These are phyloP conservation scores for Stegophylla sp. DNA, from an alignment of 2,888 invertebrate species.

Conservation along the genomic window DNA sequence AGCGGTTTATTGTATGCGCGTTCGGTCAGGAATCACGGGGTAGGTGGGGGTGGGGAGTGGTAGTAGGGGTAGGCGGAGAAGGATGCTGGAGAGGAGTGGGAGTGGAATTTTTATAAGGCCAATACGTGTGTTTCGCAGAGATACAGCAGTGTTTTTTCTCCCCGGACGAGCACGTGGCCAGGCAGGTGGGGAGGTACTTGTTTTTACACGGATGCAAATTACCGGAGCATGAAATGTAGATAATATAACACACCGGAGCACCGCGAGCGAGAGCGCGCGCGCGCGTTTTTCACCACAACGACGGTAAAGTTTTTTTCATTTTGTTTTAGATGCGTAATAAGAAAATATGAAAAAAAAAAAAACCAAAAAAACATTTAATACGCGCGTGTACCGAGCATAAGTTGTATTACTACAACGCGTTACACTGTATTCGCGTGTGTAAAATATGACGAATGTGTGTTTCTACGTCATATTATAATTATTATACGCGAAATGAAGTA, in stretches of 20 bases:
- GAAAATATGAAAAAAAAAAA: neutral
- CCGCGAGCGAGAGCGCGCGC: too few species aligned
- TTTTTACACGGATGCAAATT: slow-evolving; percentile 48
- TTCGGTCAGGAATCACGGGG: neutral
- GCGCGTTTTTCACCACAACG: slow-evolving; percentile 19
- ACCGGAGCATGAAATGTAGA: slow-evolving; percentile 54
- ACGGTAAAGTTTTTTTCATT: slow-evolving; percentile 34
- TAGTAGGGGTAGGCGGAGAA: neutral
- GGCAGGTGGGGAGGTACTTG: neutral
- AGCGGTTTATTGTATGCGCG: neutral
- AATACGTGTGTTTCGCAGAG: slow-evolving; percentile 45
- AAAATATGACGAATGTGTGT: neutral
- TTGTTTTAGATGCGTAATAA: slow-evolving; percentile 12
- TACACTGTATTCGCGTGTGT: neutral
- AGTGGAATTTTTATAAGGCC: slow-evolving; percentile 9
- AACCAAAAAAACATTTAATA: neutral
- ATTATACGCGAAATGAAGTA: slow-evolving; percentile 1
- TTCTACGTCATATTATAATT: neutral
- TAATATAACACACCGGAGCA: slow-evolving; percentile 44
- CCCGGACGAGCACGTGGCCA: neutral
- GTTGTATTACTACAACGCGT: neutral
- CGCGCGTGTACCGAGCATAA: neutral
- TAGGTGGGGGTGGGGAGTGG: too few species aligned
- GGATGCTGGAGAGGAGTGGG: neutral
- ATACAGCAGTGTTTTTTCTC: too few species aligned